Conservation (phyloP, 1,140 invertebrate species). For the Lordiphosa mommai region DNA sequence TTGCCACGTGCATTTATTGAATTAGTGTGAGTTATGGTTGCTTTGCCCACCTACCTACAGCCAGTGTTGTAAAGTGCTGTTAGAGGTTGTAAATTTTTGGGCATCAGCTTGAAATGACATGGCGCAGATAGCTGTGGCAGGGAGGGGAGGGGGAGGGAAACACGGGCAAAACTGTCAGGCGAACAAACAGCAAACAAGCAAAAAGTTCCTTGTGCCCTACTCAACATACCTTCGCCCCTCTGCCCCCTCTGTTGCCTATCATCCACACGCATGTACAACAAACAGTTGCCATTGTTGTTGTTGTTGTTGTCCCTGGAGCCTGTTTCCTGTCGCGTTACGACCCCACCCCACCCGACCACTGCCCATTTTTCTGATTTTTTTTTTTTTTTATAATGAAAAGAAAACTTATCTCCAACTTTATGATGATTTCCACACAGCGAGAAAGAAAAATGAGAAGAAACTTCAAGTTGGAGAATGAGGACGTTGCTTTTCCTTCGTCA, state of each 20-base stretch:
- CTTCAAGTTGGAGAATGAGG: conserved; percentile 33
- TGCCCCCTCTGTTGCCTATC: neutral
- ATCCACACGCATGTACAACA: conserved; percentile 24
- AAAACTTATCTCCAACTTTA: conserved; percentile 77
- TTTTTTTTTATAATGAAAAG: conserved; percentile 66
- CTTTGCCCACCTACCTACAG: neutral
- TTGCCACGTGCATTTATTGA: conserved; percentile 69
- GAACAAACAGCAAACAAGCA: conserved; percentile 33
- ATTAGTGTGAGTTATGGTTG: conserved; percentile 51
- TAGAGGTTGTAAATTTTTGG: conserved; percentile 63
- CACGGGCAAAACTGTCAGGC: conserved; percentile 43
- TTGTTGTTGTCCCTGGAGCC: conserved; percentile 40
- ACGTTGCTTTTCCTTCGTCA: conserved; percentile 64
- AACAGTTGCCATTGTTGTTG: conserved; percentile 40
- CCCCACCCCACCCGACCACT: conserved; percentile 33
- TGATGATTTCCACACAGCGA: conserved; percentile 70
- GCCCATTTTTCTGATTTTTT: conserved; percentile 27
- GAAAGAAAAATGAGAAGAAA: conserved; percentile 12
- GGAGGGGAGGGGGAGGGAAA: neutral
- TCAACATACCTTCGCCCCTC: conserved; percentile 17
- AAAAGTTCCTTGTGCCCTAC: conserved; percentile 66
- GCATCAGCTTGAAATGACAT: conserved; percentile 60
- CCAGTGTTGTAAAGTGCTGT: conserved; percentile 51
- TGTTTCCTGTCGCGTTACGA: conserved; percentile 61
- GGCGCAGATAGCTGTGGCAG: neutral